A percentile compares a stretch with the other conserved stretches of the same genome.
Evolutionary conservation across 2,113 vertebrate genomes (phyloP).

Genomic region (Microtus richardsoni): DNA sequence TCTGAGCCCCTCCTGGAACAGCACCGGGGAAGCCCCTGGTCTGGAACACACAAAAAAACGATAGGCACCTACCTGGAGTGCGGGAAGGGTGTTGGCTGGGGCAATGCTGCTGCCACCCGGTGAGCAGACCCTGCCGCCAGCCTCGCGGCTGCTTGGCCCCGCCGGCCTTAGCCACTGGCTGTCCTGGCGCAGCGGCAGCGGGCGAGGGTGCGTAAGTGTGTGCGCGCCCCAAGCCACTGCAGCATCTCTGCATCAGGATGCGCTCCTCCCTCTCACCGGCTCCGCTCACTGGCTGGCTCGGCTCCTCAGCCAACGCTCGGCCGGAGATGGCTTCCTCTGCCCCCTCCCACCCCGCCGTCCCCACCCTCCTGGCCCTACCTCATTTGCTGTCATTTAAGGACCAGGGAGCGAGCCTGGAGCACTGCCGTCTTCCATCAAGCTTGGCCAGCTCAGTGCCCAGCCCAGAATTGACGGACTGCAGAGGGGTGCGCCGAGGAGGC

Average conservation of each 20-base stretch:
- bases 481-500: background rate
- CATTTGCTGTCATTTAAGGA: conserved; percentile 84
- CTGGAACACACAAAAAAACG: conserved; percentile 61
- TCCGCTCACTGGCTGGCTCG: conserved; percentile 80
- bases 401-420: conserved; percentile 68
- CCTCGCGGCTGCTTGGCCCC: background rate
- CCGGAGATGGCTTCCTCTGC: conserved; percentile 70
- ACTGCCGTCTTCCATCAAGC: conserved; percentile 77
- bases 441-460: conserved; percentile 30
- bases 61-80: conserved; percentile 80
- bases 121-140: background rate
- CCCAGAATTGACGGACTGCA: background rate
- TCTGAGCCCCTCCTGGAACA: background rate
- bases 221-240: conserved; percentile 87
- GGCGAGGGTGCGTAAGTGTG: conserved; percentile 68
- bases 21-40: background rate
- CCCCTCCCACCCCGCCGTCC: conserved; percentile 72
- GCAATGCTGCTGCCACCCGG: background rate
- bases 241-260: conserved; percentile 91
- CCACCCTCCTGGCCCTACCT: conserved; percentile 83
- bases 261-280: conserved; percentile 88
- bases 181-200: conserved; percentile 72
- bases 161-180: conserved; percentile 47
- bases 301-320: conserved; percentile 71
- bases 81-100: conserved; percentile 57